Evolutionary conservation across 2,797 vertebrate species (phyloP).

Genomic region (Todus mexicanus): DNA sequence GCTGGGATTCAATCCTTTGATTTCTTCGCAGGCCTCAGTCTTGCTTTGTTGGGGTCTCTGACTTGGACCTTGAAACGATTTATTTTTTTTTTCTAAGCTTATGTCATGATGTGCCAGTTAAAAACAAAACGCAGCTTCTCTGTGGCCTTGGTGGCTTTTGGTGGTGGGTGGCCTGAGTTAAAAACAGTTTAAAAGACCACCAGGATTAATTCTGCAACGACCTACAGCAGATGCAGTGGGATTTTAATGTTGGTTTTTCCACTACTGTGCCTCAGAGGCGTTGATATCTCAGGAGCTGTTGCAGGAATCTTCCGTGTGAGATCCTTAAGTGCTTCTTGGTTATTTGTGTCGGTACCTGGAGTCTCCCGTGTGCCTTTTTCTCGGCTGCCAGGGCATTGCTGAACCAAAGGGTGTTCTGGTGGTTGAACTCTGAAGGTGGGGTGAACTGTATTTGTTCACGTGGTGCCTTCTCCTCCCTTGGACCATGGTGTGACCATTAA

Average conservation of each 20-base stretch:
- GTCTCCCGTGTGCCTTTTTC: background rate
- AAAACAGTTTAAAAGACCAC: background rate
- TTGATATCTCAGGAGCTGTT: accelerated
- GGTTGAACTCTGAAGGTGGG: background rate
- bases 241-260: background rate
- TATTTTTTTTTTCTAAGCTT: background rate
- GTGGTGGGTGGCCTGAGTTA: background rate
- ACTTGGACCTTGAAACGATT: background rate
- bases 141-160: background rate
- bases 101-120: background rate
- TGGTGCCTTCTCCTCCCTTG: background rate
- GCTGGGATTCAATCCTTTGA: background rate
- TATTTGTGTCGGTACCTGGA: background rate
- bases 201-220: background rate
- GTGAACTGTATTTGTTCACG: accelerated
- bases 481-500: background rate
- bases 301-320: background rate
- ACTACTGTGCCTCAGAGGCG: background rate
- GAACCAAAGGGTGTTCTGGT: background rate
- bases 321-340: background rate
- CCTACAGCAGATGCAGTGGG: background rate
- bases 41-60: background rate
- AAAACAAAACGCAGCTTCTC: background rate
- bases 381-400: background rate
- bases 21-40: background rate